phyloP scores from a whole-genome alignment of 2,113 vertebrate genomes.

The Melanocharis versteri region DNA sequence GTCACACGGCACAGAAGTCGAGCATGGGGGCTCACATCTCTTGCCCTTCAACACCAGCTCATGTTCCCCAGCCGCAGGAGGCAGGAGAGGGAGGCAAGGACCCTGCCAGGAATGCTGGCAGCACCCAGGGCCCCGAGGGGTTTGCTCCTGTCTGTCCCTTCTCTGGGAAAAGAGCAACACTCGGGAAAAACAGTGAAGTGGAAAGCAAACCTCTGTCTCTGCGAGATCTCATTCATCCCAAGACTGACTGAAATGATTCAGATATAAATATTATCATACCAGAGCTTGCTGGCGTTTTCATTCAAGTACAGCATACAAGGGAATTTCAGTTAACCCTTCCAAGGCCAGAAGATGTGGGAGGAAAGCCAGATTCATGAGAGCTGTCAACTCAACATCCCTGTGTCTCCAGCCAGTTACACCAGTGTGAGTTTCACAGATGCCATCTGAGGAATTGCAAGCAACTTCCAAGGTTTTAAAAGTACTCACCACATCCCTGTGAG shows the following conservation, averaged over 20 bases:
- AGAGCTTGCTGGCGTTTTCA: neutral
- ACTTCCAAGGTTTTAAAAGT: neutral
- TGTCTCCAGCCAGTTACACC: neutral
- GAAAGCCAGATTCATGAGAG: neutral
- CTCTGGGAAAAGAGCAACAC: neutral
- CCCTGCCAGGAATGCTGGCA: neutral
- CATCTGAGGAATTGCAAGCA: neutral
- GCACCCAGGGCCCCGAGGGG: accelerated
- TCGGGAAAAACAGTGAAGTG: neutral
- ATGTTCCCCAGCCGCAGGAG: neutral
- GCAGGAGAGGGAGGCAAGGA: neutral
- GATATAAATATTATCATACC: neutral
- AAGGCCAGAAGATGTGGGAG: neutral
- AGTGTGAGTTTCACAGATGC: neutral
- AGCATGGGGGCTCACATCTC: constrained; percentile 60
- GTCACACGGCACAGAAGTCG: constrained; percentile 28
- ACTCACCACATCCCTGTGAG: neutral
- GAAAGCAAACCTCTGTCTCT: neutral
- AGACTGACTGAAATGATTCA: neutral
- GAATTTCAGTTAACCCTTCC: neutral
- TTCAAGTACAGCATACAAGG: neutral
- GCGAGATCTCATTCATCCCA: neutral
- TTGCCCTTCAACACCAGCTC: neutral
- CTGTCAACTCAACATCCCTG: neutral
- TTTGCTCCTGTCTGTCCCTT: neutral